Evolutionary conservation across 2,113 vertebrate genomes (phyloP), one percentile per base, ranked within the genome.

Genomic region (Corythornis cristatus): DNA sequence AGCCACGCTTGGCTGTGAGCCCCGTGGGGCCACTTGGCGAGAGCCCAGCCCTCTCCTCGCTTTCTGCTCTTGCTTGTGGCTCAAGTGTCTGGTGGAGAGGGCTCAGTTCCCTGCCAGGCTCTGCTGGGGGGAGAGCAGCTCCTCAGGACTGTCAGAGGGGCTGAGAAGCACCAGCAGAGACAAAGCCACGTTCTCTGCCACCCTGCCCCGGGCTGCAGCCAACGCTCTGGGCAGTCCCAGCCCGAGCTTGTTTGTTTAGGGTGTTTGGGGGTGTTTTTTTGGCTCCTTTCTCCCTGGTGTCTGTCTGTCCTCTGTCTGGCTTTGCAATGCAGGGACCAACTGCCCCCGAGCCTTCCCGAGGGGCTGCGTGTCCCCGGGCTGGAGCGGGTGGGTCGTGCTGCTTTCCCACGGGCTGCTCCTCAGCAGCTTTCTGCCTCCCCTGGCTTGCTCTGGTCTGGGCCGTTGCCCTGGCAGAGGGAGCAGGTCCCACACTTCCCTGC

Each of bases 261-360:
- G 48, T 5, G 20, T 26, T 51, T 13, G 50, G 50, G 25, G 8
- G 25, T 51, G 12, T 48, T 25, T 19, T 20, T 71, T 70, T 75
- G 56, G 12, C 50, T 87, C 48, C 12, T 14, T 85, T 54, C 22
- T 56, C 62, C 68, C 61, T 83, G 3, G 0, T 51, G 50, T 51
- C 50, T 51, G 50, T 51, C 50, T 51, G 33, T 77, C 68, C 65
- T 66, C 79, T 86, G 83, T 53, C 62, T 88, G 54, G 92, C 79
- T 90, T 77, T 35, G 90, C 93, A 88, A 71, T n/a, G 83, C 61
- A 92, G 90, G 92, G 92, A 95, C 92, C 92, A 94, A 94, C 83
- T 57, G 90, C 50, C 92, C 90, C 40, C 0, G 1, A 73, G 76
- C 43, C 46, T 54, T 31, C 13, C 57, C 46, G 83, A 76, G 85